These are phyloP conservation scores for Reticulitermes lucifugus DNA, from an alignment of 2,888 invertebrate genomes.

Conservation along the genomic window DNA sequence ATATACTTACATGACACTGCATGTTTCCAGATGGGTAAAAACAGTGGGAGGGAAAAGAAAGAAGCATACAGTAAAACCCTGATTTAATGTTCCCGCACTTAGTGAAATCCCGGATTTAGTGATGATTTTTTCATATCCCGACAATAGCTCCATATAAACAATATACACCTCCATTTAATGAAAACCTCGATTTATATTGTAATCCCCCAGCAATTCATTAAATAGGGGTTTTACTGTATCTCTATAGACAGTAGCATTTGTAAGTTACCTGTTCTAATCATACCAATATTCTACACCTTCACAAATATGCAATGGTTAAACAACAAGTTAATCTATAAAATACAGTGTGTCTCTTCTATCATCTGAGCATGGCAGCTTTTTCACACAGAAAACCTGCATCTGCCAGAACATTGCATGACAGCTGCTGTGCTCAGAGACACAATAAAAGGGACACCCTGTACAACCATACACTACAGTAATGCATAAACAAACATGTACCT, in stretches of 20 bases:
- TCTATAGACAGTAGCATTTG: background rate
- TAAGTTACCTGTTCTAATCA: background rate
- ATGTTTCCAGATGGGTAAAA: background rate
- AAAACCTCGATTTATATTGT: too few species aligned
- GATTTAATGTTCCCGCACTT: too few species aligned
- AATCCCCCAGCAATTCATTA: too few species aligned
- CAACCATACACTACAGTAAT: background rate
- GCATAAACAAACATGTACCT: constrained; percentile 60
- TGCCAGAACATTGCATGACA: too few species aligned
- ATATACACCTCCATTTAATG: too few species aligned
- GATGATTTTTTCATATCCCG: too few species aligned
- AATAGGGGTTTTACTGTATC: too few species aligned
- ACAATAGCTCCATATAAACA: too few species aligned
- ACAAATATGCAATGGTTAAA: background rate
- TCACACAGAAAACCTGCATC: background rate
- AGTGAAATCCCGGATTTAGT: too few species aligned
- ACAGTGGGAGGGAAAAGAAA: background rate
- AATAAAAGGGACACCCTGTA: background rate
- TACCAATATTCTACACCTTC: background rate
- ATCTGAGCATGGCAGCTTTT: background rate
- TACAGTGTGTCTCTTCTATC: too few species aligned
- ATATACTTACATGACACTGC: background rate
- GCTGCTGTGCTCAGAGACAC: too few species aligned
- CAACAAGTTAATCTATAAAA: background rate
- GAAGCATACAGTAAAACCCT: background rate